These are phyloP conservation scores for Leptinotarsa peninsularis DNA, from an alignment of 2,888 invertebrate genomes.

Conservation along the genomic window DNA sequence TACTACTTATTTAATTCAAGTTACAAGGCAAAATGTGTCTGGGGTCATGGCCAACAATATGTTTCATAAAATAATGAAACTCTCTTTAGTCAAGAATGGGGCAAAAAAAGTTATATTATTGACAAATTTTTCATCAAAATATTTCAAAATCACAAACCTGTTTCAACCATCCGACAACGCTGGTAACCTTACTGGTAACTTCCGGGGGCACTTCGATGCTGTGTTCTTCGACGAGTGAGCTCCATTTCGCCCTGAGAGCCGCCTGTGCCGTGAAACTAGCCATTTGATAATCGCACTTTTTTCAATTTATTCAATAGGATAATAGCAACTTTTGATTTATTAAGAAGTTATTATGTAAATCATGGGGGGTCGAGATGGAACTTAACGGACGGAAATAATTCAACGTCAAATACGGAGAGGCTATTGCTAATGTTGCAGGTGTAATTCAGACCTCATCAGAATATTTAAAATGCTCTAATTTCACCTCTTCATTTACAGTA, in stretches of 20 bases:
- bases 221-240: constrained; percentile 78
- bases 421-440: not conserved
- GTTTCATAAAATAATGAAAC: too few species aligned
- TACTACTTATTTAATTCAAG: not conserved
- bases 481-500: constrained; percentile 17
- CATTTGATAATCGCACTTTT: constrained; percentile 63
- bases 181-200: constrained; percentile 79
- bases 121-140: too few species aligned
- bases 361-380: not conserved
- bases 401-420: not conserved
- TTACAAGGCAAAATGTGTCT: not conserved
- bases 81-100: too few species aligned
- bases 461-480: constrained; percentile 19
- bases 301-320: constrained; percentile 21
- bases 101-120: too few species aligned
- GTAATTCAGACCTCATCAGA: not conserved
- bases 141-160: constrained; percentile 68
- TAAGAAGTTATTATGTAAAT: constrained; percentile 22
- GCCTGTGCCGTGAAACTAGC: constrained; percentile 79
- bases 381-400: not conserved
- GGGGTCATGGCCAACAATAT: too few species aligned
- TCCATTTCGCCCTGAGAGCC: constrained; percentile 79
- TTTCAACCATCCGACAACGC: constrained; percentile 86
- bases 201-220: constrained; percentile 75
- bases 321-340: constrained; percentile 2